Percentiles rank a stretch among this genome's conserved stretches.
phyloP scores from a whole-genome alignment of 1,140 invertebrate genomes.

The Gonatopus flavifemur region DNA sequence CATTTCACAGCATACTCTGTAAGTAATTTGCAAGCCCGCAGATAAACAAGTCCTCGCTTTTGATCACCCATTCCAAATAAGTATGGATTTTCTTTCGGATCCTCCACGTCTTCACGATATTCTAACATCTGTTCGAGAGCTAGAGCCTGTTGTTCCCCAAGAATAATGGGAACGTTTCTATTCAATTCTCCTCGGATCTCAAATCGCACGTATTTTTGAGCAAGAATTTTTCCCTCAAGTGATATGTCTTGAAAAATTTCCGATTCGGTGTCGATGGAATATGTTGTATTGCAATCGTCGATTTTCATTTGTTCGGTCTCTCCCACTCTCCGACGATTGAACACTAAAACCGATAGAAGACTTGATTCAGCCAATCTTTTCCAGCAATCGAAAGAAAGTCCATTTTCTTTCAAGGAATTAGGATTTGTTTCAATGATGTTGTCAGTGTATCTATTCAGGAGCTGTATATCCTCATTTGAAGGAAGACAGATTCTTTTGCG shows the following conservation, averaged over 20 bases:
- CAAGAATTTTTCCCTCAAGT: slow-evolving; percentile 6
- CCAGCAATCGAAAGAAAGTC: too few relatives aligned
- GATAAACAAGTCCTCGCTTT: background rate
- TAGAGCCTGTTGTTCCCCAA: background rate
- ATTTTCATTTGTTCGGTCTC: slow-evolving; percentile 16
- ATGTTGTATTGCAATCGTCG: slow-evolving; percentile 9
- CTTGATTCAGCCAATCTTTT: slow-evolving; percentile 4
- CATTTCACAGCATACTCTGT: slow-evolving; percentile 8
- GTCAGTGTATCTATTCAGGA: too few relatives aligned
- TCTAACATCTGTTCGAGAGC: background rate
- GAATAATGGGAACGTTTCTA: slow-evolving; percentile 12
- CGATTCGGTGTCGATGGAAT: slow-evolving; percentile 3
- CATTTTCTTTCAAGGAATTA: too few relatives aligned
- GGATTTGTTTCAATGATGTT: too few relatives aligned
- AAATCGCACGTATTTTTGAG: slow-evolving; percentile 14
- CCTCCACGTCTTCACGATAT: background rate
- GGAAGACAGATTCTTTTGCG: too few relatives aligned
- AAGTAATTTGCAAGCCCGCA: slow-evolving; percentile 10
- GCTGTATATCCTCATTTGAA: too few relatives aligned
- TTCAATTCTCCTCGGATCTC: slow-evolving; percentile 13
- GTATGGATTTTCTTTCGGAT: background rate
- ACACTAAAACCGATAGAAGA: slow-evolving; percentile 8
- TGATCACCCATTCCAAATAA: background rate
- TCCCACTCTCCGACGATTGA: slow-evolving; percentile 18
- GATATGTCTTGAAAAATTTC: slow-evolving; percentile 9